Evolutionary conservation across 2,797 vertebrate genomes (phyloP), one percentile per base, ranked within the genome.

Genomic region (Sebastes hopkinsi): DNA sequence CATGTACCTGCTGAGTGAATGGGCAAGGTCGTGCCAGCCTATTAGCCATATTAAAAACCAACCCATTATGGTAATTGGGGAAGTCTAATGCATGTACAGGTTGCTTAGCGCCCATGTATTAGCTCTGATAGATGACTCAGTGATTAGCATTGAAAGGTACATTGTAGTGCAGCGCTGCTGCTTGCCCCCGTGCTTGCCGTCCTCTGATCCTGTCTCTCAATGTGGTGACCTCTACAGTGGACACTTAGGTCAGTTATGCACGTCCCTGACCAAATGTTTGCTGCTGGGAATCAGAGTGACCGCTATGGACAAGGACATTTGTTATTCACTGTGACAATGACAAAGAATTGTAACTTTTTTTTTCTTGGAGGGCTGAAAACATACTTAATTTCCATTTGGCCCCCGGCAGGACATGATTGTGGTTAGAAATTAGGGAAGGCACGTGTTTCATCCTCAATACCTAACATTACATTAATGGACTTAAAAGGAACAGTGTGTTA

Each of bases 11-110:
- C 89, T 84, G 91, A 94, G 88, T 90, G 90, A 95, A 94, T 92
- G 92, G 94, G 93, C 95, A 96, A 96, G 96, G 96, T 96, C 95
- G 92, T 94, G 94, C 93, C 94, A 95, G 92, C 87, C 95, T 95
- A 96, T 96, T 96, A 96, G 93, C 94, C 94, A 93, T 95, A 96
- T 96, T 96, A 96, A 96, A 96, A 93, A 93, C 89, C 88, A 85
- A 83, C 87, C 96, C 95, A 96, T 96, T 96, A 96, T 96, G 95
- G 87, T 96, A 96, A 96, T 96, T 92, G 92, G 85, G 52, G 77
- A 87, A 88, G 87, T 87, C 93, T 96, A 96, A 96, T 96, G 95
- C 93, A 95, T 93, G 94, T 94, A 94, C 92, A 94, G 93, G 93
- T 95, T 95, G 95, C 94, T 94, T 93, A 92, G 93, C 92, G 90